Evolutionary conservation across 2,888 invertebrate species (phyloP).

Genomic region (Dione vanillae): DNA sequence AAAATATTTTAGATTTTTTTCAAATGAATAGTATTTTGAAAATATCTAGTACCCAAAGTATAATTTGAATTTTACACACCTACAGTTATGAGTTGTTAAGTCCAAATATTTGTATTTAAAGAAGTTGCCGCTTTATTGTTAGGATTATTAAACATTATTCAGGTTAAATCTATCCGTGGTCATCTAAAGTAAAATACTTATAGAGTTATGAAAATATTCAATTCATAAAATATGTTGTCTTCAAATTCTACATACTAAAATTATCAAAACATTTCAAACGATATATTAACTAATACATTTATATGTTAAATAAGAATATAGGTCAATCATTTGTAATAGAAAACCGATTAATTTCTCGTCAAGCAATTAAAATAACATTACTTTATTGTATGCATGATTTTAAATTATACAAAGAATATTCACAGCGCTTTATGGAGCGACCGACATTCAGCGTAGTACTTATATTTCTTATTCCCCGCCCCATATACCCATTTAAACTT

Average conservation of each 20-base stretch:
- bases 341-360: constrained; percentile 1
- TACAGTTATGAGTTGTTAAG: too few relatives aligned
- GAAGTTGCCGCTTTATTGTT: too few relatives aligned
- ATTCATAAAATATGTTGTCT: too few relatives aligned
- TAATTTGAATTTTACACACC: too few relatives aligned
- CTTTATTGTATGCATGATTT: background rate
- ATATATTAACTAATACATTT: background rate
- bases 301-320: constrained; percentile 11
- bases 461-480: constrained; percentile 61
- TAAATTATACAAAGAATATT: constrained; percentile 22
- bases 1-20: background rate
- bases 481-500: constrained; percentile 63
- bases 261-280: background rate
- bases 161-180: background rate
- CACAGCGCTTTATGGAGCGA: constrained; percentile 18
- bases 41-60: too few relatives aligned
- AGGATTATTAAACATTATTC: background rate
- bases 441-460: constrained; percentile 45
- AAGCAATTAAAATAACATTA: constrained; percentile 15
- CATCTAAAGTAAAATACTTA: background rate
- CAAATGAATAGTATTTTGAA: background rate
- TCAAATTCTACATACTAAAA: background rate
- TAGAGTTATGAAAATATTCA: background rate
- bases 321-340: constrained; percentile 22
- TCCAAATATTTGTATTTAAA: too few relatives aligned